Evolutionary conservation across 2,113 vertebrate genomes (phyloP), one percentile per base, ranked within the genome.

Genomic region (Hypocryptadius cinnamomeus): DNA sequence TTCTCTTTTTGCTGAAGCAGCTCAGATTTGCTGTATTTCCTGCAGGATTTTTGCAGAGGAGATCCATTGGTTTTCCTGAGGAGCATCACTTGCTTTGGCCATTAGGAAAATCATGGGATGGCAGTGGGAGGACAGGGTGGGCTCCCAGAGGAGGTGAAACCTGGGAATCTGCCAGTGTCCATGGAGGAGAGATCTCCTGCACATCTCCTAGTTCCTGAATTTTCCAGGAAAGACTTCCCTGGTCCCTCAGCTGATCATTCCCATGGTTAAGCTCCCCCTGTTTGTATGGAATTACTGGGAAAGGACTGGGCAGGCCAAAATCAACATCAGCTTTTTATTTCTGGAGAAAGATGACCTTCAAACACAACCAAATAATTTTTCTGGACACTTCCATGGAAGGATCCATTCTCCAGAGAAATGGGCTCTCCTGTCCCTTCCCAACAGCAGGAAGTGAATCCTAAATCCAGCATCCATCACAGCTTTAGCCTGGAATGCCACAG

Each of bases 121-220:
- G 47, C 82, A 92, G 79, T 10, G 6, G 64, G 51, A 76, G 35
- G 31, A 20, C 3, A 1, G 78, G 56, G 39, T 25, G 35, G 60
- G 6, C 31, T 53, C 42, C 71, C 40, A 13, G 0, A 15, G 56
- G 28, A 5, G 24, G 12, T 2, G 3, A 5, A 8, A 50, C 2
- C 24, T 23, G 27, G 51, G 7, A 19, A 23, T 5, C 25, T 10
- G 11, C 20, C 79, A 8, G 5, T 10, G 42, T 13, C 44, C 39
- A 10, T 0, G 1, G 2, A 72, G 60, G 12, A 8, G 31, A 60
- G 9, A 14, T 3, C 4, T 13, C 33, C 35, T n/a, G 44, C 21
- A 1, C 15, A 10, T 8, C 50, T 57, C n/a, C 48, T 10, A 3
- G 23, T 4, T 76, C 40, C 45, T 17, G 40, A 11, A 2, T 23